Percentiles rank a stretch among this genome's conserved stretches.
phyloP scores from a whole-genome alignment of 2,113 vertebrate genomes.

The Vireo altiloquus region DNA sequence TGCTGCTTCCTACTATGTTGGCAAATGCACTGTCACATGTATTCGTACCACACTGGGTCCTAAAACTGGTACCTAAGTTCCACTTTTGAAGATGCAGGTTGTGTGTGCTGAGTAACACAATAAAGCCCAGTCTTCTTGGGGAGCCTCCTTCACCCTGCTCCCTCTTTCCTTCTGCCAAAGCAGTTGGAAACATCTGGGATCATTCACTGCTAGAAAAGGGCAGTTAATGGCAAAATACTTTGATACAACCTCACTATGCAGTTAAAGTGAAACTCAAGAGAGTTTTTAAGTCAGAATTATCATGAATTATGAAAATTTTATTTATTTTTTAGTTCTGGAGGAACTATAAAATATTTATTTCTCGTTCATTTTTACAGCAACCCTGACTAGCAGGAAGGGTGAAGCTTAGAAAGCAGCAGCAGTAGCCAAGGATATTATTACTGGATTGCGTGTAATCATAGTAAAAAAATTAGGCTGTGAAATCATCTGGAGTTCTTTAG shows the following conservation, averaged over 20 bases:
- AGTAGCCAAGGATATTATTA: neutral
- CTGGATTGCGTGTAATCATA: neutral
- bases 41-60: neutral
- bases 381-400: neutral
- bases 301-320: neutral
- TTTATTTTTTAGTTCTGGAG: neutral
- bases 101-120: conserved; percentile 13
- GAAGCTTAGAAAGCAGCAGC: neutral
- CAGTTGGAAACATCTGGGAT: neutral
- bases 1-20: accelerated
- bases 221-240: neutral
- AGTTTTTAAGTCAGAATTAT: neutral
- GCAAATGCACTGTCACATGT: accelerated
- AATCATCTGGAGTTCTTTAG: neutral
- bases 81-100: neutral
- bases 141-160: conserved; percentile 60
- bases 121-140: conserved; percentile 46
- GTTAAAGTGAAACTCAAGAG: neutral
- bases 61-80: neutral
- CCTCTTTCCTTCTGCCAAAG: conserved; percentile 61
- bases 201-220: neutral
- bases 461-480: neutral
- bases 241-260: neutral
- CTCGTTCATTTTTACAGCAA: neutral
- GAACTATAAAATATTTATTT: neutral